Conservation (phyloP, 2,797 vertebrate genomes). For the Sebastes hopkinsi region DNA sequence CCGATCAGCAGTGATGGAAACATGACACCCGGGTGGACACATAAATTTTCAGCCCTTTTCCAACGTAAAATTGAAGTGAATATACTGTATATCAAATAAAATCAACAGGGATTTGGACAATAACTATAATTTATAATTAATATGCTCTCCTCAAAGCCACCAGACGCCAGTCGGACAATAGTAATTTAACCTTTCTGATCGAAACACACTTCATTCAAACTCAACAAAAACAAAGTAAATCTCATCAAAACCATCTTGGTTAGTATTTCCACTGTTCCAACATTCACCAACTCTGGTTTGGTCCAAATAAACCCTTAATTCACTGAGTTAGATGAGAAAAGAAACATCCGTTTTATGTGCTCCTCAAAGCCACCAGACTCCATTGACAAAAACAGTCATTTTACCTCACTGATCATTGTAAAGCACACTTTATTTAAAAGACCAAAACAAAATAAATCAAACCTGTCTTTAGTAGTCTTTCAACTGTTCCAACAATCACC, state of each 20-base stretch:
- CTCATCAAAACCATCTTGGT: background rate
- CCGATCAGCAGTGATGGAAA: no score
- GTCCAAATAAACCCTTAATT: background rate
- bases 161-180: no score
- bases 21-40: background rate
- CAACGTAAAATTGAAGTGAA: background rate
- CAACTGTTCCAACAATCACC: background rate
- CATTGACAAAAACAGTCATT: background rate
- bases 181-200: no score
- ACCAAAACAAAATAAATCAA: background rate
- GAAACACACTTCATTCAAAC: background rate
- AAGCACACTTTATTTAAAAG: background rate
- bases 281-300: background rate
- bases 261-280: background rate
- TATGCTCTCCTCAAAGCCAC: no score
- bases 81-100: no score
- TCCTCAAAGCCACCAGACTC: background rate
- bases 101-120: no score
- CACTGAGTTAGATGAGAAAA: background rate
- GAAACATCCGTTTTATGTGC: background rate
- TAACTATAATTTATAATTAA: no score
- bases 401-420: background rate
- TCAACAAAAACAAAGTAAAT: background rate
- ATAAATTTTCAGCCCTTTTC: no score
- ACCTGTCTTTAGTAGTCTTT: background rate